A percentile compares a stretch with the other conserved stretches of the same genome.
Conservation (phyloP, 2,113 vertebrate genomes). For the Sinocyclocheilus maitianheensis region DNA sequence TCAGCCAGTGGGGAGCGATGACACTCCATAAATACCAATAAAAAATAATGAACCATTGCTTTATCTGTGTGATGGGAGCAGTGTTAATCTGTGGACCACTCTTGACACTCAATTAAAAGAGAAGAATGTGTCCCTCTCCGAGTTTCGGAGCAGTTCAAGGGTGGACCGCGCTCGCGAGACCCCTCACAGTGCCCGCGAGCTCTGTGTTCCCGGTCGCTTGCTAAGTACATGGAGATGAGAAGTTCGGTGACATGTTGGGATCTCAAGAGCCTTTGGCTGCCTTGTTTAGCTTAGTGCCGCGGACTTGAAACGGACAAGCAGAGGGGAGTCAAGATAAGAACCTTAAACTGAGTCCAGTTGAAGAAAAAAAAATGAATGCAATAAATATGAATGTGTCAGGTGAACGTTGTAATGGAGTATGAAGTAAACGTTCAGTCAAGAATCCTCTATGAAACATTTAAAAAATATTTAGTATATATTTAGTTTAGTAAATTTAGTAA, state of each 20-base stretch:
- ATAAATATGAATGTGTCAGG: not conserved
- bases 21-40: constrained; percentile 81
- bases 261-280: not conserved
- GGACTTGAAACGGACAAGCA: constrained; percentile 4
- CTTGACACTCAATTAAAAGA: constrained; percentile 81
- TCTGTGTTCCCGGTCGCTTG: not conserved
- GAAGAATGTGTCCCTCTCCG: constrained; percentile 68
- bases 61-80: constrained; percentile 70
- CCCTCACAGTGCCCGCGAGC: no score
- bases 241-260: not conserved
- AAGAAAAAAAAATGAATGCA: not conserved
- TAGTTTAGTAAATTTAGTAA: no score
- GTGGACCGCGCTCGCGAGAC: not conserved
- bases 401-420: not conserved
- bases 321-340: constrained; percentile 9
- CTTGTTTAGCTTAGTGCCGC: constrained; percentile 31
- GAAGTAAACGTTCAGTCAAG: not conserved
- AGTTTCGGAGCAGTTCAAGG: constrained; percentile 26
- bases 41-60: constrained; percentile 72
- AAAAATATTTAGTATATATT: no score
- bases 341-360: constrained; percentile 16
- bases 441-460: not conserved
- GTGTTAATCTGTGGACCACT: constrained; percentile 74
- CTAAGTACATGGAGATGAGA: constrained; percentile 4
- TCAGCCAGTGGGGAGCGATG: constrained; percentile 48